Evolutionary conservation across 2,888 invertebrate species (phyloP).

Genomic region (Orthonychiurus folsomi): DNA sequence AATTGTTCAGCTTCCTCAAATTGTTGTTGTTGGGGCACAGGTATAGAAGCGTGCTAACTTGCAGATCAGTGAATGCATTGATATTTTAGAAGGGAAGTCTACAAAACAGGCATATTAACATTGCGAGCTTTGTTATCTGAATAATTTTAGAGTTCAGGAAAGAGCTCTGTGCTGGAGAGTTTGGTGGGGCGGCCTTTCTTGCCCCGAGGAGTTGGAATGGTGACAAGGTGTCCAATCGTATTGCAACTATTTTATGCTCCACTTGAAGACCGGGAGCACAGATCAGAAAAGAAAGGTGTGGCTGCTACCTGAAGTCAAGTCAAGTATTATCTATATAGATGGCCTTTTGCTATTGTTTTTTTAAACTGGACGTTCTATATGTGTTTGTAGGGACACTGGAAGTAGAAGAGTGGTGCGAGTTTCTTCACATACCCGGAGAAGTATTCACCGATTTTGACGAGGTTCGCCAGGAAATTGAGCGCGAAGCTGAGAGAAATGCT

Average conservation of each 20-base stretch:
- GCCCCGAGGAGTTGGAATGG: background rate
- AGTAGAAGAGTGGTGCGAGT: constrained; percentile 89
- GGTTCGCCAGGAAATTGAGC: constrained; percentile 83
- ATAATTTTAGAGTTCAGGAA: background rate
- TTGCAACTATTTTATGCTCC: constrained; percentile 88
- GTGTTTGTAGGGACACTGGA: constrained; percentile 62
- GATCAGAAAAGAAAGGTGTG: constrained; percentile 76
- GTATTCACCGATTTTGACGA: constrained; percentile 84
- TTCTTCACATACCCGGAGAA: constrained; percentile 82
- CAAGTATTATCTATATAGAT: too few relatives aligned
- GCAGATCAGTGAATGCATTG: too few relatives aligned
- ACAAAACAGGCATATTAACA: too few relatives aligned
- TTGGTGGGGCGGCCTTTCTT: background rate
- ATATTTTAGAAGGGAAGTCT: too few relatives aligned
- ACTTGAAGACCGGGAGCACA: constrained; percentile 76
- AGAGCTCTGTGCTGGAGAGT: background rate
- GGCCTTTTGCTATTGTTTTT: background rate
- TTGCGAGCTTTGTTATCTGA: too few relatives aligned
- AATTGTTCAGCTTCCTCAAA: constrained; percentile 14
- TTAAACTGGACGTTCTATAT: too few relatives aligned
- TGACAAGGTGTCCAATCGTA: constrained; percentile 45
- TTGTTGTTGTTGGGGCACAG: constrained; percentile 18
- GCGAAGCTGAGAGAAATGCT: constrained; percentile 87
- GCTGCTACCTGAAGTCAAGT: too few relatives aligned
- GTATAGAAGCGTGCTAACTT: too few relatives aligned